Conservation (phyloP, 1,140 invertebrate genomes). For the Apis mellifera region DNA sequence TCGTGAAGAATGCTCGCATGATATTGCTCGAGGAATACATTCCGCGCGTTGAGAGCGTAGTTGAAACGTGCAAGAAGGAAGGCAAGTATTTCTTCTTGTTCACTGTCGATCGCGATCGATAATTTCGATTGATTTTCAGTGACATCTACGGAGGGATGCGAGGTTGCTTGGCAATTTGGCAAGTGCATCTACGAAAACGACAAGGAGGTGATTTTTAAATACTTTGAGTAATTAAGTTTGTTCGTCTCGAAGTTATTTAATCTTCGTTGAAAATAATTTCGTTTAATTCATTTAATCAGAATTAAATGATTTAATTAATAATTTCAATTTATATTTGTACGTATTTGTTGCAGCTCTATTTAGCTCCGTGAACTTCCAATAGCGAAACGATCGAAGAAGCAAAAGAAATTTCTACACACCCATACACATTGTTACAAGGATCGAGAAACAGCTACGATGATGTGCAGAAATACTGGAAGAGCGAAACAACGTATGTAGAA, state of each 20-base stretch:
- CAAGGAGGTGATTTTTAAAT: conserved; percentile 47
- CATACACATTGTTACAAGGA: neutral
- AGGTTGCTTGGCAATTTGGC: conserved; percentile 47
- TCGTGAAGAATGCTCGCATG: neutral
- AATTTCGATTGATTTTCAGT: conserved; percentile 30
- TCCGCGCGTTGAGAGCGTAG: neutral
- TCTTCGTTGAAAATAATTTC: neutral
- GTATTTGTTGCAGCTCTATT: conserved; percentile 29
- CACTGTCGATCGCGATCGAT: neutral
- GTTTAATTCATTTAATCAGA: neutral
- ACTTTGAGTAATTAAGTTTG: too few species aligned
- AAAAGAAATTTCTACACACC: neutral
- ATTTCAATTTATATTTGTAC: too few species aligned
- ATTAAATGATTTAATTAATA: too few species aligned
- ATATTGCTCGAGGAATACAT: conserved; percentile 4
- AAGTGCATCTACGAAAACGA: conserved; percentile 47
- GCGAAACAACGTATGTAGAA: conserved; percentile 31
- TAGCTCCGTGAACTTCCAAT: conserved; percentile 15
- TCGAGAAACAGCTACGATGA: neutral
- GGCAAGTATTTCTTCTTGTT: neutral
- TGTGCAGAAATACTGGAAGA: conserved; percentile 5
- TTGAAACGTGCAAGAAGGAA: neutral
- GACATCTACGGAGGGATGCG: conserved; percentile 49
- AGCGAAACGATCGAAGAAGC: neutral
- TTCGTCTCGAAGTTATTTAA: neutral